These are phyloP conservation scores for Eutolmus rufibarbis DNA, from an alignment of 2,888 invertebrate genomes.

Conservation along the genomic window DNA sequence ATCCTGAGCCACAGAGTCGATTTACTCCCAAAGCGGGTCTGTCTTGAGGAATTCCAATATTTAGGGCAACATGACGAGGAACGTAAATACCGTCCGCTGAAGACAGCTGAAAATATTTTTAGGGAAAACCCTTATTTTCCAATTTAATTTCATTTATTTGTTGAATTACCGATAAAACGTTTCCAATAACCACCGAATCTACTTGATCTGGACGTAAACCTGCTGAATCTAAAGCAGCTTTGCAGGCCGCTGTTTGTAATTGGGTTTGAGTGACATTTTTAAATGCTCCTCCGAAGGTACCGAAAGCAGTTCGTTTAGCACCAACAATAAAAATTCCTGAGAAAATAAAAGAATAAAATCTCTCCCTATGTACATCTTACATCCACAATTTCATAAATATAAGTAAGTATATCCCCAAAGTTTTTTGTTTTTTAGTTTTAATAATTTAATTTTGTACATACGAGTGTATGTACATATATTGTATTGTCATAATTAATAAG, in stretches of 20 bases:
- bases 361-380: no score
- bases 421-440: no score
- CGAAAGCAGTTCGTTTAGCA: slow-evolving; percentile 96
- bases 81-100: slow-evolving; percentile 85
- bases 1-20: slow-evolving; percentile 96
- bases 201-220: slow-evolving; percentile 85
- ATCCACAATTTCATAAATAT: no score
- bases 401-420: no score
- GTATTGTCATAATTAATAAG: no score
- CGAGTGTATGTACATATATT: no score
- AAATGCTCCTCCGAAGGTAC: slow-evolving; percentile 89
- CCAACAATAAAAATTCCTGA: slow-evolving; percentile 90
- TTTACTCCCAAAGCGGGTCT: slow-evolving; percentile 88
- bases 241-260: slow-evolving; percentile 81
- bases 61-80: slow-evolving; percentile 86
- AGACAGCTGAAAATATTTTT: slow-evolving; percentile 66
- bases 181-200: slow-evolving; percentile 89
- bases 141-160: slow-evolving; percentile 50
- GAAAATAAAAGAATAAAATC: slow-evolving; percentile 47
- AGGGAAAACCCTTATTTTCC: neutral
- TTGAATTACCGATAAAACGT: slow-evolving; percentile 78
- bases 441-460: no score
- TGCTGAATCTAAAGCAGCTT: slow-evolving; percentile 79
- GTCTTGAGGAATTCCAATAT: slow-evolving; percentile 84
- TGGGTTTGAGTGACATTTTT: slow-evolving; percentile 77